These are phyloP conservation scores for Smutsia gigantea DNA, from an alignment of 2,797 vertebrate species.

Conservation along the genomic window DNA sequence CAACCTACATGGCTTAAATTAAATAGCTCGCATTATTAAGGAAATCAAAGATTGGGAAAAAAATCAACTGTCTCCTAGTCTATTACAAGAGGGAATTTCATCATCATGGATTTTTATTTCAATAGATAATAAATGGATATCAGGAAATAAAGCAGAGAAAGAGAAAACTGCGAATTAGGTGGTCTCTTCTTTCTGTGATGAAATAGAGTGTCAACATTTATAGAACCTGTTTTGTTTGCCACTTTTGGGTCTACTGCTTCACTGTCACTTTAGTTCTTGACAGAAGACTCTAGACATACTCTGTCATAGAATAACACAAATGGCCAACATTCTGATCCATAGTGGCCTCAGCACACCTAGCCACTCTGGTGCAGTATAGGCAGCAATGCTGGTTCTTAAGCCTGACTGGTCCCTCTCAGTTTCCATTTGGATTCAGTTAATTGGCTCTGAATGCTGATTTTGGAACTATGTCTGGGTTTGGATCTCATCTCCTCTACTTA, in stretches of 20 bases:
- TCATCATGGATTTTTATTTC: conserved; percentile 49
- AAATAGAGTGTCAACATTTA: conserved; percentile 50
- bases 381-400: conserved; percentile 12
- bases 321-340: conserved; percentile 1
- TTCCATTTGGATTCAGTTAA: conserved; percentile 26
- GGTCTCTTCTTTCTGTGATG: conserved; percentile 5
- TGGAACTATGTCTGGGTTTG: conserved; percentile 8
- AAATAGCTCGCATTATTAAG: conserved; percentile 47
- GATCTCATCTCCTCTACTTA: conserved; percentile 7
- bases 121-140: conserved; percentile 39
- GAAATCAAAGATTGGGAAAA: conserved; percentile 40
- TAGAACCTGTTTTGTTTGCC: neutral
- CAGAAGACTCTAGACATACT: conserved; percentile 13
- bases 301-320: neutral
- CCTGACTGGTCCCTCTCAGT: neutral
- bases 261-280: conserved; percentile 26
- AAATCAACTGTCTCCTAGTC: conserved; percentile 1
- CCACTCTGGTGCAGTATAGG: neutral
- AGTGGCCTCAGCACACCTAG: neutral
- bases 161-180: conserved; percentile 27
- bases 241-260: conserved; percentile 17
- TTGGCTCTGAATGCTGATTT: neutral
- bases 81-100: neutral
- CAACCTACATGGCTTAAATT: conserved; percentile 28
- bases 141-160: conserved; percentile 46